Evolutionary conservation across 2,888 invertebrate genomes (phyloP), one percentile per base, ranked within the genome.

Genomic region (Tetropium fuscum): DNA sequence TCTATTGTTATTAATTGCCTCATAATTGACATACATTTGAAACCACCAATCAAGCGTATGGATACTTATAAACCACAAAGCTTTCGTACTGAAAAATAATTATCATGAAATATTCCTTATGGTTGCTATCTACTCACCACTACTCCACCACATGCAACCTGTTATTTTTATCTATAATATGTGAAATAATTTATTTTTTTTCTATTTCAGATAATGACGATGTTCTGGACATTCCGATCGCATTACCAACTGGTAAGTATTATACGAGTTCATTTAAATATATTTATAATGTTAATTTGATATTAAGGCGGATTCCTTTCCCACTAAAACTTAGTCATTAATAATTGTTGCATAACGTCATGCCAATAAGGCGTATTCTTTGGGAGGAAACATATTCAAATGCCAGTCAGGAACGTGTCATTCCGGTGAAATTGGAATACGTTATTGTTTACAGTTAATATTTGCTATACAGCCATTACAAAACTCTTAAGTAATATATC

Each of bases 161-260:
- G 25, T 27, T 34, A 5, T 27, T 36, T 34, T 44, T 54, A 54
- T 43, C 34, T 54, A 11, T 22, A 43, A n/a, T n/a, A n/a, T n/a
- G n/a, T 20, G 43, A 44, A 11, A 19, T 38, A 45, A 20, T 38
- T 15, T 53, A 34, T 22, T 38, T 27, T 58, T 53, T 64, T 67
- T 64, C 57, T 58, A 45, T 66, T 68, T 44, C 64, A 68, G 68
- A 66, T 66, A 64, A 64, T 58, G 59, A 54, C 51, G 56, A 59
- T 57, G 60, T 57, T 56, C 64, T 60, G 63, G 57, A 59, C 66
- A 63, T 60, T 53, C 57, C 61, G 58, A 63, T 63, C 56, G 22
- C 36, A 60, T 64, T 59, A 64, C 59, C 47, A 58, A 60, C 22
- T 43, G 56, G 64, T 64, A 59, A 68, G 66, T 64, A 68, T 60